A percentile compares a stretch with the other conserved stretches of the same genome.
These are phyloP conservation scores for Epirrita christyi DNA, from an alignment of 2,888 invertebrate species.

Conservation along the genomic window DNA sequence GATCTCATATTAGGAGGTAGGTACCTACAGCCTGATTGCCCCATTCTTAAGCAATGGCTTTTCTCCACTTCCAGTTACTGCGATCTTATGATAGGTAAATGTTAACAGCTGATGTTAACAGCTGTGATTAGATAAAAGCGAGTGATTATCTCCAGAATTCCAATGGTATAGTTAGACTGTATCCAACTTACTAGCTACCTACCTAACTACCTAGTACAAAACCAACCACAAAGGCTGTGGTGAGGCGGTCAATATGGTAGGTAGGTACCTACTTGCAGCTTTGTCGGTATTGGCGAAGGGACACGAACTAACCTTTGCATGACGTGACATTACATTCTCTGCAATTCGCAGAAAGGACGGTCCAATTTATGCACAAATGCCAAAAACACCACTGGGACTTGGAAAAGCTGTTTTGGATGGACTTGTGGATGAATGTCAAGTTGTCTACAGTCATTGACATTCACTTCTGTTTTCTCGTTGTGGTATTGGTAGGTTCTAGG, in stretches of 20 bases:
- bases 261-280: background rate
- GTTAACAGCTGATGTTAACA: too few species aligned
- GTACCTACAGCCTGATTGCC: too few species aligned
- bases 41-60: too few species aligned
- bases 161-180: too few species aligned
- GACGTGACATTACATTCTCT: constrained; percentile 38
- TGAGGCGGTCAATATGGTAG: background rate
- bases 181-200: too few species aligned
- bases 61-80: too few species aligned
- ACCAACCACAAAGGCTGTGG: too few species aligned
- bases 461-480: background rate
- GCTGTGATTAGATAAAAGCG: too few species aligned
- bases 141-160: too few species aligned
- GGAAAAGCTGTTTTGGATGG: background rate
- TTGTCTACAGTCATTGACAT: background rate
- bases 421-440: background rate
- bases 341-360: constrained; percentile 23
- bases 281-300: constrained; percentile 28
- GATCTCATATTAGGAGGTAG: too few species aligned
- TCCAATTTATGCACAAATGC: constrained; percentile 18
- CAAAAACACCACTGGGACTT: constrained; percentile 2
- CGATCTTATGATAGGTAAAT: too few species aligned
- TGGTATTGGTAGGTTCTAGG: background rate
- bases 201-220: too few species aligned
- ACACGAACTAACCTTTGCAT: constrained; percentile 36